A percentile compares a stretch with the other conserved stretches of the same genome.
Conservation (phyloP, 2,797 vertebrate genomes). For the Acrocephalus scirpaceus region DNA sequence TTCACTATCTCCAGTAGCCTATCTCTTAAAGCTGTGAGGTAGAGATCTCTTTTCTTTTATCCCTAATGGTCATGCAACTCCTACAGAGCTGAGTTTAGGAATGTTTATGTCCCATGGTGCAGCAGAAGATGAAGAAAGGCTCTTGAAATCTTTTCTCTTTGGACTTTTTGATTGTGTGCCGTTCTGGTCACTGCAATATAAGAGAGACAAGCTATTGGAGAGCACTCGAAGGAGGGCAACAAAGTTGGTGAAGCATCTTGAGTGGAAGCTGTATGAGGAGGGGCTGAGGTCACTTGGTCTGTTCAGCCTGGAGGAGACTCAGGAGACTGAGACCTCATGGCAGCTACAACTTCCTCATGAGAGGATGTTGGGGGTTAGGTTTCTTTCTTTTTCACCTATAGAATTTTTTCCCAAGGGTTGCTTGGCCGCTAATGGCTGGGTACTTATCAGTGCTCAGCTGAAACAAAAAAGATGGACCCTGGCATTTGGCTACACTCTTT, state of each 20-base stretch:
- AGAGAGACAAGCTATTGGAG: neutral
- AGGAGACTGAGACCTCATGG: neutral
- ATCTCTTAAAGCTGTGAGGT: neutral
- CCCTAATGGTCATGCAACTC: too few species aligned
- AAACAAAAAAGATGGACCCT: too few species aligned
- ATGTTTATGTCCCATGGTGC: neutral
- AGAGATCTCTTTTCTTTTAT: neutral
- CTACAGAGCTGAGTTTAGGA: neutral
- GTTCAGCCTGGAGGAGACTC: neutral
- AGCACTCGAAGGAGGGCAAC: neutral
- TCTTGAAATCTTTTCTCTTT: neutral
- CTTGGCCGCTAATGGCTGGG: too few species aligned
- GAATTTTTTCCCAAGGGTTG: too few species aligned
- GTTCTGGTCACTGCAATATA: neutral
- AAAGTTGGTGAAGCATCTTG: neutral
- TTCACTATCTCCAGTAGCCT: neutral
- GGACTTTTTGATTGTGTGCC: neutral
- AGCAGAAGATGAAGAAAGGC: neutral
- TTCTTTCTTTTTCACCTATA: too few species aligned
- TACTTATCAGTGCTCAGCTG: too few species aligned
- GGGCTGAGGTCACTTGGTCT: neutral
- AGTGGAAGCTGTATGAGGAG: accelerated
- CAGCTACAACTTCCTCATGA: neutral
- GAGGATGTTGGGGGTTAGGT: too few species aligned
- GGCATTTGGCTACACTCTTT: too few species aligned